These are phyloP conservation scores for Norana najaformis DNA, from an alignment of 2,888 invertebrate species.

Conservation along the genomic window DNA sequence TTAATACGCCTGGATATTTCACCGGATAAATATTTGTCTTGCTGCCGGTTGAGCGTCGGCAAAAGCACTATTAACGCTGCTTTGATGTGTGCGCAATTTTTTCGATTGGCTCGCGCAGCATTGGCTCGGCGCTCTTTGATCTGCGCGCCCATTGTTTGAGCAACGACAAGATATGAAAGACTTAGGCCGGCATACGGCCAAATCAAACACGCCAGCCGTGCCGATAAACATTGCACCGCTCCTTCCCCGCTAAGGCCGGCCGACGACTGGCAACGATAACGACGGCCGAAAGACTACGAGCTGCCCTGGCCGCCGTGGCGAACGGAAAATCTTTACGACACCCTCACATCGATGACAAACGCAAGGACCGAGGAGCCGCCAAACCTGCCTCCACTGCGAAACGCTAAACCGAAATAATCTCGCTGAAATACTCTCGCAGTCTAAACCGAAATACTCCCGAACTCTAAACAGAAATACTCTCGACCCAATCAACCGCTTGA, in stretches of 20 bases:
- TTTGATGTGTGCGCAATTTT: constrained; percentile 16
- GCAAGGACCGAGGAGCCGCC: not conserved
- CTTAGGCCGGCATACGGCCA: not conserved
- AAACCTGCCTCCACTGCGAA: not conserved
- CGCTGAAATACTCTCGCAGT: not conserved
- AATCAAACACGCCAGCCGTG: constrained; percentile 13
- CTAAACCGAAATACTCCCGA: not conserved
- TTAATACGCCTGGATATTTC: constrained; percentile 15
- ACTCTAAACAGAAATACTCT: not conserved
- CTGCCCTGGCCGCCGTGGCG: not conserved
- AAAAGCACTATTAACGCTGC: not conserved
- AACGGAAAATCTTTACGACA: not conserved
- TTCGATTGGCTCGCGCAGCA: constrained; percentile 9
- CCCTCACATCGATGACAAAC: not conserved
- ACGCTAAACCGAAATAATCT: not conserved
- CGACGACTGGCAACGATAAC: constrained; percentile 13
- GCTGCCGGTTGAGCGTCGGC: constrained; percentile 16
- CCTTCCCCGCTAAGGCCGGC: not conserved
- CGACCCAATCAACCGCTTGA: not conserved
- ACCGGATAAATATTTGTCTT: constrained; percentile 21
- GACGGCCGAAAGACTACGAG: not conserved
- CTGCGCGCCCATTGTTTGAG: constrained; percentile 24
- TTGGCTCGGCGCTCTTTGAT: not conserved
- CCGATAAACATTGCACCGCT: constrained; percentile 7
- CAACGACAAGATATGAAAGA: constrained; percentile 19